Percentiles rank a stretch among this genome's conserved stretches.
Conservation (phyloP, 92 coral and sea anemone genomes). For the Nematostella vectensis region DNA sequence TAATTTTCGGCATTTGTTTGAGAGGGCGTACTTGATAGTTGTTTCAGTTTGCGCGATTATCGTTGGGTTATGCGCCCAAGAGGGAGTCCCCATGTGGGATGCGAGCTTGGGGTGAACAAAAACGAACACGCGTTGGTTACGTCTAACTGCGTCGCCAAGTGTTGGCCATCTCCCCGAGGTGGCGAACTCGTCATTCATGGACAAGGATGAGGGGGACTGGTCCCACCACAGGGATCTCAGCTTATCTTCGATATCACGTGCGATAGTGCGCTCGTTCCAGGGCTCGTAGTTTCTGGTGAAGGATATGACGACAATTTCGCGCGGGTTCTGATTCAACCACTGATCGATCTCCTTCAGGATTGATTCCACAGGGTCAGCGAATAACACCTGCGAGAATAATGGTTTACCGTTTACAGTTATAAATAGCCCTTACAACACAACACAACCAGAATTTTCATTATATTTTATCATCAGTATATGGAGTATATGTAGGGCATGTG, state of each 20-base stretch:
- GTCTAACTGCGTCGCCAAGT: constrained; percentile 21
- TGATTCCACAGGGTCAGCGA: constrained; percentile 14
- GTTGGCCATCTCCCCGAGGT: constrained; percentile 28
- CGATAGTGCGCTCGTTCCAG: constrained; percentile 5
- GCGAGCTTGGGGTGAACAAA: constrained; percentile 22
- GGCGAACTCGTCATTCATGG: constrained; percentile 15
- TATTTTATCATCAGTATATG: no score
- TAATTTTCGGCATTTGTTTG: constrained; percentile 8
- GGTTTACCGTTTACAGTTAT: no score
- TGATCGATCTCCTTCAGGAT: constrained; percentile 20
- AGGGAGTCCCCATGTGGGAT: constrained; percentile 10
- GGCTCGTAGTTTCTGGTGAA: constrained; percentile 19
- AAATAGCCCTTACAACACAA: no score
- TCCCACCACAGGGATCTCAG: constrained; percentile 28
- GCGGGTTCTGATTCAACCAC: constrained; percentile 36
- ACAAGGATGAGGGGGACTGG: constrained; percentile 4
- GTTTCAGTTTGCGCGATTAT: constrained; percentile 1
- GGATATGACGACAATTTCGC: constrained; percentile 21
- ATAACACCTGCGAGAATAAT: no score
- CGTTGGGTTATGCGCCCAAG: constrained; percentile 13
- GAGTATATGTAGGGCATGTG: no score
- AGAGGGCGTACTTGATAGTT: constrained; percentile 5
- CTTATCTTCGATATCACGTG: constrained; percentile 6
- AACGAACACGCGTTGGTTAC: constrained; percentile 36
- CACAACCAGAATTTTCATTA: no score